Conservation (phyloP, 2,888 invertebrate genomes). For the Pomacea canaliculata region DNA sequence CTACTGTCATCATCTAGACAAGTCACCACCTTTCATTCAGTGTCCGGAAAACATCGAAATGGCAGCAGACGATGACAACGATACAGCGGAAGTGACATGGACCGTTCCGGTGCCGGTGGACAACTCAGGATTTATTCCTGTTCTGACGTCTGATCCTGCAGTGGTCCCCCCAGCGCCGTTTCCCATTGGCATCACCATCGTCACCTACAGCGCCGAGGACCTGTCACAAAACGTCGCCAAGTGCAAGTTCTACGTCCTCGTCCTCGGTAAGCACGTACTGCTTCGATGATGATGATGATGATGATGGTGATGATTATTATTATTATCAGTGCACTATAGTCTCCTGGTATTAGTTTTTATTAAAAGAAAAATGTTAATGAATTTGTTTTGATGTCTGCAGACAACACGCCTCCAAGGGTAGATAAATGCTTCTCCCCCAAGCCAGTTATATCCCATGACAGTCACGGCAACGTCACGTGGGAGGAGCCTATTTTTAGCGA, state of each 20-base stretch:
- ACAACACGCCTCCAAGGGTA: constrained; percentile 75
- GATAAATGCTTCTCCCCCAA: constrained; percentile 75
- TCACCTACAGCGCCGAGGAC: constrained; percentile 78
- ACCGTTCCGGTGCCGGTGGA: constrained; percentile 72
- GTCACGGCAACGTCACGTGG: constrained; percentile 70
- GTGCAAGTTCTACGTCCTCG: constrained; percentile 76
- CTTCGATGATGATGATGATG: no score
- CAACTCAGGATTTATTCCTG: constrained; percentile 75
- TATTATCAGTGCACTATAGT: no score
- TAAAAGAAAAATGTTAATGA: no score
- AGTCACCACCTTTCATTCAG: constrained; percentile 74
- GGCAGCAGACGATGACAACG: constrained; percentile 72
- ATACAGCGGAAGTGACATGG: constrained; percentile 74
- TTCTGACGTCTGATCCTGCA: constrained; percentile 75
- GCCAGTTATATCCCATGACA: constrained; percentile 69
- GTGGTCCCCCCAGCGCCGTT: constrained; percentile 74
- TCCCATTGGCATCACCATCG: constrained; percentile 74
- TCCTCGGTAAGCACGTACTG: constrained; percentile 63
- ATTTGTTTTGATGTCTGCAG: constrained; percentile 62
- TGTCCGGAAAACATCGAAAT: constrained; percentile 75
- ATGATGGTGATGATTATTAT: no score
- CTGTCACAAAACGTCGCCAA: constrained; percentile 75
- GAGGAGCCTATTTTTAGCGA: constrained; percentile 75
- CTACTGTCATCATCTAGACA: constrained; percentile 70
- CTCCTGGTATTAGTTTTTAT: no score